A percentile compares a stretch with the other conserved stretches of the same genome.
phyloP scores from a whole-genome alignment of 35 echinoderm and acorn worm species.

The Lytechinus pictus region DNA sequence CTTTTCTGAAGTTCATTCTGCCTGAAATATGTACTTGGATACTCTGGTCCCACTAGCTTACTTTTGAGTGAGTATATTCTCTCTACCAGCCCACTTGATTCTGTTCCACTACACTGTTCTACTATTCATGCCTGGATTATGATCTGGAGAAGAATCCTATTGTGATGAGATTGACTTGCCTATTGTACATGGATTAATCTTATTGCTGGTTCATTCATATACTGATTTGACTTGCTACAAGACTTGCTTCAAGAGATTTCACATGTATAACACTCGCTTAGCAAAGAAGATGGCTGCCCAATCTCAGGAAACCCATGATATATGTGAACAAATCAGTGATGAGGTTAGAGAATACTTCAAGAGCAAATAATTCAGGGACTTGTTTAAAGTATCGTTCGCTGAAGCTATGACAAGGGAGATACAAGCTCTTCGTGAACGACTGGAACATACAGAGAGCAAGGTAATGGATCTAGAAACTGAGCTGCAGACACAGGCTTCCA shows the following conservation, averaged over 20 bases:
- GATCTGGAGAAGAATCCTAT: no score
- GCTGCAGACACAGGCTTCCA: background rate
- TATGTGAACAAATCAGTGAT: constrained; percentile 9
- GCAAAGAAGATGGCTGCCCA: background rate
- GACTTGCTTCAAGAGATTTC: background rate
- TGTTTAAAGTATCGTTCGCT: background rate
- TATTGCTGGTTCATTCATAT: background rate
- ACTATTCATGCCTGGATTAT: no score
- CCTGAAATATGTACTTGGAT: no score
- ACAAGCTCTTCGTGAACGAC: background rate
- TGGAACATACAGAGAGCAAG: background rate
- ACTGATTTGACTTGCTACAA: background rate
- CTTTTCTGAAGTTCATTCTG: no score
- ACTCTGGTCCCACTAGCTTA: no score
- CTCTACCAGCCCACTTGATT: no score
- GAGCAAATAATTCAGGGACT: background rate
- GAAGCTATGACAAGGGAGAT: constrained; percentile 1
- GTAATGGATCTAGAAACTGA: constrained; percentile 29
- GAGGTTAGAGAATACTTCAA: constrained; percentile 22
- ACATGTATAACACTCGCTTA: background rate
- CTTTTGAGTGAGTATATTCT: no score
- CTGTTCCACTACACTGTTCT: no score
- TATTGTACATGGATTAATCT: background rate
- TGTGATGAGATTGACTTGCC: background rate
- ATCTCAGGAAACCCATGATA: background rate